These are phyloP conservation scores for Anomalospiza imberbis DNA, from an alignment of 2,797 vertebrate species.

Conservation along the genomic window DNA sequence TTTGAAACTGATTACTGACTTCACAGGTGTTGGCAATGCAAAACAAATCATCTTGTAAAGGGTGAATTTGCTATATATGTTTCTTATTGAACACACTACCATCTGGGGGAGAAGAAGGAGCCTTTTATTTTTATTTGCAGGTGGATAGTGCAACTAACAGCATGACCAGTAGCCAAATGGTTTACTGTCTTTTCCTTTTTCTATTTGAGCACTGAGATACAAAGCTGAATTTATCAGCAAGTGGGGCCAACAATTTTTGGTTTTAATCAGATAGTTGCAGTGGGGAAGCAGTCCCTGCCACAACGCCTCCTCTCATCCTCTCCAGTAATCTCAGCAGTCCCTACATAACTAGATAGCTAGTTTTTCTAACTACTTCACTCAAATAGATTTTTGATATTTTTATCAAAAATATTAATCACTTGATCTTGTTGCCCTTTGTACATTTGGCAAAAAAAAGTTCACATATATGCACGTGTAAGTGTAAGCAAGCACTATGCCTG, in stretches of 20 bases:
- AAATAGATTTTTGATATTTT: background rate
- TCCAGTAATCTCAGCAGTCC: background rate
- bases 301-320: background rate
- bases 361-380: background rate
- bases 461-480: rapidly evolving
- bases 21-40: background rate
- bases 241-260: background rate
- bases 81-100: background rate
- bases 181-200: background rate
- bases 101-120: background rate
- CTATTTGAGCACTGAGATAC: background rate
- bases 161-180: background rate
- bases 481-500: background rate
- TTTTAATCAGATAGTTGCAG: background rate
- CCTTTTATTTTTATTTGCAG: background rate
- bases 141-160: background rate
- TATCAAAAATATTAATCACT: background rate
- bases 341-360: background rate
- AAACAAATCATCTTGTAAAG: background rate
- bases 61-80: background rate
- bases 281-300: background rate
- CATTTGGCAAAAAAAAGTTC: background rate
- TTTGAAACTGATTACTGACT: background rate
- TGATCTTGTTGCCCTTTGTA: background rate
- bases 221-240: background rate